phyloP scores from a whole-genome alignment of 2,113 vertebrate species.

The zebrafish (Danio rerio) region GRCz12tu NC_133190.1:25099001-25099500 shows the following conservation, averaged over 20 bases:
- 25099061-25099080: neutral
- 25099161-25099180: neutral
- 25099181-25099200: neutral
- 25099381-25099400: conserved; percentile 43
- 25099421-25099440: conserved; percentile 24
- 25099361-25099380: conserved; percentile 53
- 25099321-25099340: conserved; percentile 38
- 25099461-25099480: conserved; percentile 12
- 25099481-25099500: conserved; percentile 4
- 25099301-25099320: conserved; percentile 18
- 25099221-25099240: conserved; percentile 16
- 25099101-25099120: neutral
- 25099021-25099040: neutral
- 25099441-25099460: conserved; percentile 32
- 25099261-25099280: neutral
- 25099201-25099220: conserved; percentile 9
- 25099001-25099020: conserved; percentile 14
- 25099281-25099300: too few species aligned
- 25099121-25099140: neutral
- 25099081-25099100: neutral
- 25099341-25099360: conserved; percentile 50
- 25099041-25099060: neutral
- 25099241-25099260: conserved; percentile 20
- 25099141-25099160: neutral
- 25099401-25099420: conserved; percentile 21